These are phyloP conservation scores for Callipepla californica DNA, from an alignment of 2,113 vertebrate species.

Conservation along the genomic window DNA sequence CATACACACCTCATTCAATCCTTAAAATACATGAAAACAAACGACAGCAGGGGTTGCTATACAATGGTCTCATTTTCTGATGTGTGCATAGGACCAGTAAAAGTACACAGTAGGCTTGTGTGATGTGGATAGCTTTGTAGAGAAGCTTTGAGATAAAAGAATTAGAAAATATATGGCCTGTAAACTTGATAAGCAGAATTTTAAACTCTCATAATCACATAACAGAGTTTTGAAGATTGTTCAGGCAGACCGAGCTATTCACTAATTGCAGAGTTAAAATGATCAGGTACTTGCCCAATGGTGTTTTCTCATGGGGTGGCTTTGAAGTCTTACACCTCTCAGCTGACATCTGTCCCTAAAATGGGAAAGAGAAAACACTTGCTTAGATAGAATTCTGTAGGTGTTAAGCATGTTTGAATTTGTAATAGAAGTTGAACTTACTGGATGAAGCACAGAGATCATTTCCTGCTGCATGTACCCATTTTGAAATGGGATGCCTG, in stretches of 20 bases:
- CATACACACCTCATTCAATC: neutral
- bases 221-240: neutral
- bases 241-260: neutral
- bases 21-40: constrained; percentile 6
- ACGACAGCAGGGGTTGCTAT: neutral
- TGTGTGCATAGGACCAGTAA: neutral
- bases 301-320: neutral
- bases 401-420: neutral
- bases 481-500: neutral
- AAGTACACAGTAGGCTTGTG: neutral
- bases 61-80: constrained; percentile 42
- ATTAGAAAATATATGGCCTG: neutral
- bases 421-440: neutral
- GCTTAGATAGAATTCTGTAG: neutral
- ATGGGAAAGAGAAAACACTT: neutral
- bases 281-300: neutral
- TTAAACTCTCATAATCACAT: neutral
- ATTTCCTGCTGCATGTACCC: neutral
- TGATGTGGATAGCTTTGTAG: neutral
- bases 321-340: neutral
- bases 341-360: neutral
- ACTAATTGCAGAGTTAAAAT: neutral
- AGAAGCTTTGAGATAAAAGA: neutral
- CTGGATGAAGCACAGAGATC: neutral
- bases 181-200: neutral